Conservation (phyloP, 2,888 invertebrate species). For the Drosophila helvetica region DNA sequence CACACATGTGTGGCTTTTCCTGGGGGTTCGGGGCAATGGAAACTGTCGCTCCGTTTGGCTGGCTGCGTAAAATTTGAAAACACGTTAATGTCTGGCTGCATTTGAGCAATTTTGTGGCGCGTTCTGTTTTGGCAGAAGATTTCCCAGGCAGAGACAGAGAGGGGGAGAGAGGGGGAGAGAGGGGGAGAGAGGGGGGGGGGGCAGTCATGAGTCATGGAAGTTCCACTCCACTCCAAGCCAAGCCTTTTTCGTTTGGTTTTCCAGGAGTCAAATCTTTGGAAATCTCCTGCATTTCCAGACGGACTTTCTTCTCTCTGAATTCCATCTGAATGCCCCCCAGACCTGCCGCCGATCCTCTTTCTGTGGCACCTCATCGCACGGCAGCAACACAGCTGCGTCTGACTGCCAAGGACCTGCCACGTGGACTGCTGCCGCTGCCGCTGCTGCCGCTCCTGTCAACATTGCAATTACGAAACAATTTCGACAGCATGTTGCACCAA, state of each 20-base stretch:
- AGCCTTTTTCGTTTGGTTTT: neutral
- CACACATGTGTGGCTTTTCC: constrained; percentile 70
- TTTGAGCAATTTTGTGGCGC: constrained; percentile 63
- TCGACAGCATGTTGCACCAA: constrained; percentile 72
- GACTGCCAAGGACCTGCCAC: constrained; percentile 28
- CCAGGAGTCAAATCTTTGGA: neutral
- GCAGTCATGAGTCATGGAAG: constrained; percentile 12
- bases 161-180: neutral
- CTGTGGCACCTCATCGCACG: neutral
- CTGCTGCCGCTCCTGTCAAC: constrained; percentile 60
- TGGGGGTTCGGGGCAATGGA: constrained; percentile 22
- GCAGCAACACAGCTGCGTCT: neutral
- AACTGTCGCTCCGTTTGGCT: constrained; percentile 55
- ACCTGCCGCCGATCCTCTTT: neutral
- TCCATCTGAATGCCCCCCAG: neutral
- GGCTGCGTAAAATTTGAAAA: constrained; percentile 60
- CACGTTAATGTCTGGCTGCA: constrained; percentile 73
- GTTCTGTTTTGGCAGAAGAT: constrained; percentile 30
- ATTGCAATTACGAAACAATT: constrained; percentile 78
- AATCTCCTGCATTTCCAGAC: too few relatives aligned
- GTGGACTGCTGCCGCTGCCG: constrained; percentile 6
- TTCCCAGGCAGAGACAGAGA: neutral
- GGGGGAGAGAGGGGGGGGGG: neutral
- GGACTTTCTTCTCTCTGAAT: neutral
- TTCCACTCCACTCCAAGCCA: neutral